phyloP scores from a whole-genome alignment of 2,888 invertebrate species.

The Periphyllus acericola region DNA sequence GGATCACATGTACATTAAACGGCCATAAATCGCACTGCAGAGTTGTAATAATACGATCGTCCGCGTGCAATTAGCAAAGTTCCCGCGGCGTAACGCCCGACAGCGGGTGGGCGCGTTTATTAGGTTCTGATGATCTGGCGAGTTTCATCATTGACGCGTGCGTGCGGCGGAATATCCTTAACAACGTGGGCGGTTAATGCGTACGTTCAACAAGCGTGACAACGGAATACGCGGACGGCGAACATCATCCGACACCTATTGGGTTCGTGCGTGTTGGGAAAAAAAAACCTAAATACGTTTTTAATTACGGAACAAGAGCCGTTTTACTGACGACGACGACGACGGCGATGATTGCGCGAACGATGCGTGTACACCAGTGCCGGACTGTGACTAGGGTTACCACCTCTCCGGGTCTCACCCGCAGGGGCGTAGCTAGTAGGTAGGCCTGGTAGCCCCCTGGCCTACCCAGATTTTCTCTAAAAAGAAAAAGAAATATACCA shows the following conservation, averaged over 20 bases:
- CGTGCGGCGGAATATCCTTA: neutral
- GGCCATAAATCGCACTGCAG: slow-evolving; percentile 6
- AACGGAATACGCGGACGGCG: neutral
- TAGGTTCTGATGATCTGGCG: neutral
- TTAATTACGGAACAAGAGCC: neutral
- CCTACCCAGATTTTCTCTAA: no score
- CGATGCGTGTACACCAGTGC: no score
- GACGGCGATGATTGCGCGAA: no score
- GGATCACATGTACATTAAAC: neutral
- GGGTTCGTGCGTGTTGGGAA: neutral
- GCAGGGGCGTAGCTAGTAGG: no score
- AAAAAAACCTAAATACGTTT: neutral
- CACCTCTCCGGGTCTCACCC: no score
- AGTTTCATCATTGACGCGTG: neutral
- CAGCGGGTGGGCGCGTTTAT: neutral
- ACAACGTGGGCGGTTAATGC: neutral
- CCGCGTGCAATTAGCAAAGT: slow-evolving; percentile 8
- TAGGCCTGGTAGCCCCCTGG: no score
- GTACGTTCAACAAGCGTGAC: no score
- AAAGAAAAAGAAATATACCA: no score
- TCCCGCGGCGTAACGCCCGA: neutral
- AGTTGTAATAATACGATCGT: neutral
- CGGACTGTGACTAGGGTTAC: no score
- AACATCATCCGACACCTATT: neutral
- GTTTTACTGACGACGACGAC: neutral